Evolutionary conservation across 2,888 invertebrate species (phyloP).

Genomic region (Tholera decimalis): DNA sequence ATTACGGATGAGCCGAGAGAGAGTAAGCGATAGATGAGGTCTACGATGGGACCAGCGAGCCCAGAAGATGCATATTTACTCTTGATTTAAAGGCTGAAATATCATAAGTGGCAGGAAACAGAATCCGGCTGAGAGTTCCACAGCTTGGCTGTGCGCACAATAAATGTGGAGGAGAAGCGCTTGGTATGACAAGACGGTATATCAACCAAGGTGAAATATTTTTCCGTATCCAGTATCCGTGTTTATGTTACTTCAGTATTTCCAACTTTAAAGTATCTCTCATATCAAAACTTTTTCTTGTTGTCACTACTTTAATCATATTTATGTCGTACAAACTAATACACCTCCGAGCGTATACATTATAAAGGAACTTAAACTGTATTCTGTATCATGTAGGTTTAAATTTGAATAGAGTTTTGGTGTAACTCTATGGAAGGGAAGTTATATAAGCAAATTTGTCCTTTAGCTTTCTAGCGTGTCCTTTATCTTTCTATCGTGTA

Average conservation of each 20-base stretch:
- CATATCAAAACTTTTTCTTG: constrained; percentile 41
- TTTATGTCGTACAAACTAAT: constrained; percentile 49
- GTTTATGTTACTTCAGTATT: constrained; percentile 17
- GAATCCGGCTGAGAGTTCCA: no score
- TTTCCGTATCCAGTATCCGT: constrained; percentile 7
- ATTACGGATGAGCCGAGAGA: no score
- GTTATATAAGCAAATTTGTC: constrained; percentile 54
- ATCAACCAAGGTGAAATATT: no score
- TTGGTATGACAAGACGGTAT: no score
- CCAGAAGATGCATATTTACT: no score
- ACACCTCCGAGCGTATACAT: constrained; percentile 19
- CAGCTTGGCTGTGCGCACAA: no score
- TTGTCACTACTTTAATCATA: constrained; percentile 45
- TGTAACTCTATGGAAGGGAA: constrained; percentile 51
- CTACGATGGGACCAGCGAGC: no score
- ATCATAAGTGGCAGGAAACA: no score
- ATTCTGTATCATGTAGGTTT: rapidly evolving
- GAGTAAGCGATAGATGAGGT: no score
- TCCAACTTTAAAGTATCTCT: constrained; percentile 27
- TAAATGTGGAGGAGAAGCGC: no score
- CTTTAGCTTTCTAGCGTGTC: neutral
- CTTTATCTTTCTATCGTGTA: neutral
- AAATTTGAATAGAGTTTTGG: constrained; percentile 10
- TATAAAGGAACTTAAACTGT: constrained; percentile 22
- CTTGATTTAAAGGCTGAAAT: no score